These are phyloP conservation scores for Polietes domitor DNA, from an alignment of 2,888 invertebrate genomes.

Conservation along the genomic window DNA sequence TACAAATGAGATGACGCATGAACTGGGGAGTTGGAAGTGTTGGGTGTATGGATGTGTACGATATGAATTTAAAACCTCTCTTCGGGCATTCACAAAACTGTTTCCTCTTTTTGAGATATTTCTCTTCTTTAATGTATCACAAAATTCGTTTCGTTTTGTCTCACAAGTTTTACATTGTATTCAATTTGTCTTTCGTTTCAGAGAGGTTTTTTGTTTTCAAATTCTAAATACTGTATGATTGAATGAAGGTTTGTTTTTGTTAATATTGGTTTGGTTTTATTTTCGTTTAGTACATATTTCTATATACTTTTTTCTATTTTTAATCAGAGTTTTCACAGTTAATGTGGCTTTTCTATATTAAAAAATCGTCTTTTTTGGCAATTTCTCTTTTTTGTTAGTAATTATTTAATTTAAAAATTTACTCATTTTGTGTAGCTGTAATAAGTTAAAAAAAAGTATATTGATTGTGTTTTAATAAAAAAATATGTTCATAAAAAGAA, in stretches of 20 bases:
- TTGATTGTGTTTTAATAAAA: constrained; percentile 13
- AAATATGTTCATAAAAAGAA: constrained; percentile 3
- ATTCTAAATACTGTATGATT: not conserved
- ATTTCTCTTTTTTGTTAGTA: not conserved
- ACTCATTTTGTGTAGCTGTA: not conserved
- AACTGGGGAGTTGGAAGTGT: not conserved
- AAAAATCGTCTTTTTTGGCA: constrained; percentile 25
- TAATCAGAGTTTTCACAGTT: constrained; percentile 63
- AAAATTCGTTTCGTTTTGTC: constrained; percentile 6
- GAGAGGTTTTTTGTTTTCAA: not conserved
- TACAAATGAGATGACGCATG: not conserved
- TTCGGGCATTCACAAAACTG: not conserved
- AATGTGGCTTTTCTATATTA: constrained; percentile 54
- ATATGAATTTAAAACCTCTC: constrained; percentile 11
- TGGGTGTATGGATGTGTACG: not conserved
- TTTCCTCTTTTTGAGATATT: not conserved
- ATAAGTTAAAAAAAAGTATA: constrained; percentile 14
- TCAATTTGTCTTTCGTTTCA: not conserved
- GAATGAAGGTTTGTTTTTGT: not conserved
- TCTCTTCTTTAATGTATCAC: not conserved
- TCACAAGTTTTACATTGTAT: not conserved
- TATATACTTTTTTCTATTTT: not conserved
- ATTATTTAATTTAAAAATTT: not conserved
- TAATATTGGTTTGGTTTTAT: not conserved
- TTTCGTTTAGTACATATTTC: not conserved